These are phyloP conservation scores for Octopus bimaculoides DNA, from an alignment of 1,140 invertebrate species.

Conservation along the genomic window DNA sequence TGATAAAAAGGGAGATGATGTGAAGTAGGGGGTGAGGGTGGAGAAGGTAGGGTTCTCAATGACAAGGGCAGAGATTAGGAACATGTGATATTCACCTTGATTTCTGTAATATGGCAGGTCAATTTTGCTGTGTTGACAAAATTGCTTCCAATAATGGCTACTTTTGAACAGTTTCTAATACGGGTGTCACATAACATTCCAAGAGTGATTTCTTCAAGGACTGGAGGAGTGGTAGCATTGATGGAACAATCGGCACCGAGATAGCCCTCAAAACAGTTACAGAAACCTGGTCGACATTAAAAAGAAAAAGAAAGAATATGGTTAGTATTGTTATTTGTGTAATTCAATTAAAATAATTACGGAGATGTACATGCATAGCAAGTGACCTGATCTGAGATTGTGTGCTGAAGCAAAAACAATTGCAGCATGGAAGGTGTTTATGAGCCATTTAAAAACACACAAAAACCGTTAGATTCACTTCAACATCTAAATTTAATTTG, in stretches of 20 bases:
- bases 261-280: slow-evolving; percentile 20
- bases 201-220: slow-evolving; percentile 14
- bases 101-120: slow-evolving; percentile 18
- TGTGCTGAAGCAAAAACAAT: no score
- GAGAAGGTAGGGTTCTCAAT: no score
- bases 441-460: no score
- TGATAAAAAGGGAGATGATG: no score
- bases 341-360: neutral
- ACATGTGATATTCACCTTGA: slow-evolving; percentile 6
- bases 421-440: no score
- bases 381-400: no score
- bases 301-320: neutral
- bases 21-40: no score
- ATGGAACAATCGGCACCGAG: slow-evolving; percentile 26
- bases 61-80: no score
- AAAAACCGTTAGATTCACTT: no score
- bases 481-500: no score
- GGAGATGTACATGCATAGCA: no score
- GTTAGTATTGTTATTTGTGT: no score
- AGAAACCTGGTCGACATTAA: slow-evolving; percentile 17
- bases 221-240: slow-evolving; percentile 13
- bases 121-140: slow-evolving; percentile 24
- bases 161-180: slow-evolving; percentile 12
- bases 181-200: slow-evolving; percentile 22
- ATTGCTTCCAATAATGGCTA: slow-evolving; percentile 18